Evolutionary conservation across 2,797 vertebrate genomes (phyloP), one percentile per base, ranked within the genome.

Genomic region (Alauda arvensis): DNA sequence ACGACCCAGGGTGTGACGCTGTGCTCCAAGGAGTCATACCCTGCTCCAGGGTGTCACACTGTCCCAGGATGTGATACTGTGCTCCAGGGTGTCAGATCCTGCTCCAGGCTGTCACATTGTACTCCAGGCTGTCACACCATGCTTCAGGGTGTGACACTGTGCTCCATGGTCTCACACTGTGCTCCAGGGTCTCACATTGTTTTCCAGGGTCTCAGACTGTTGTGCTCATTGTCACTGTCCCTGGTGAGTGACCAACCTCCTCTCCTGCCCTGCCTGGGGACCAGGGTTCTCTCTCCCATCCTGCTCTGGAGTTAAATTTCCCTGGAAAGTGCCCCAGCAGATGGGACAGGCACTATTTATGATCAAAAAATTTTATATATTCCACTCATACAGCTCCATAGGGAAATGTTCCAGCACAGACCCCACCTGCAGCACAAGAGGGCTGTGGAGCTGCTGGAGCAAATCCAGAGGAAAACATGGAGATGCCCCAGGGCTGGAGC

Each of bases 71-170:
- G 25, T 43, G 3, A 51, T 3, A 24, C 1, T 9, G 11, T 45
- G 7, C 10, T 33, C 39, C 10, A 12, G 8, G 31, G 5, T 45
- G 7, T 61, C 3, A 40, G 6, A 29, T 5, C 5, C 5, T 49
- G 26, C 26, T 29, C 29, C 18, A 17, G 46, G 25, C 10, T 69
- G 29, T n/a, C n/a, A n/a, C n/a, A n/a, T n/a, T n/a, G n/a, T n/a
- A n/a, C n/a, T n/a, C n/a, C n/a, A n/a, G n/a, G n/a, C n/a, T n/a
- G n/a, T 26, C 51, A 52, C 52, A n/a, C 3, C 8, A 1, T 53
- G 4, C 19, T n/a, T 19, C 52, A n/a, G 31, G 10, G 1, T 71
- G 26, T 23, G 1, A 29, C 24, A 55, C 0, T 1, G 0, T 46
- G 16, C 20, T 34, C 12, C 53, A 37, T 8, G 28, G 6, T 59